Base-by-base conservation (phyloP, 2,888 invertebrate genomes). In the Scaptodrosophila latifasciaeformis region DNA sequence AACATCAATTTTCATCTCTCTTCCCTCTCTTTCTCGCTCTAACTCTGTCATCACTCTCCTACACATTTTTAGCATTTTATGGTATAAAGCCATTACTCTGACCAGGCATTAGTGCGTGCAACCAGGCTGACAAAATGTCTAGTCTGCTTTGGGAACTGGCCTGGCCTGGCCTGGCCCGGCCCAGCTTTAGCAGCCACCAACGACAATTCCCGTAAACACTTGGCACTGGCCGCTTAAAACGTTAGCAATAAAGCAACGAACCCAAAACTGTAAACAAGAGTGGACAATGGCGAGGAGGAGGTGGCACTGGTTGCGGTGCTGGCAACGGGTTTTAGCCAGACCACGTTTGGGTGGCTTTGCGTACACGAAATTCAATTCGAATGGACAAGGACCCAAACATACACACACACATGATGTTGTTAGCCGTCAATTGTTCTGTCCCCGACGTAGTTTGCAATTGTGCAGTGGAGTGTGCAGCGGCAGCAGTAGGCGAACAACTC, bases 1-100 rank as follows among this genome's bases (percentile, higher is more conserved):
- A 78, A 76, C 63, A 72, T 78, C 79, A 75, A 72, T 72, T 78
- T 62, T 3, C 35, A n/a, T 7, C 13, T 3, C 35, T 13, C 17
- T 35, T 7, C 17, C 1, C 17, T 2, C 35, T 3, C 4, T 7
- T 7, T 7, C 3, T 24, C 24, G 24, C 4, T 24, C 24, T 24
- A n/a, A n/a, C n/a, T n/a, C n/a, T n/a, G n/a, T n/a, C n/a, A 15
- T 35, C 62, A n/a, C 54, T 40, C 37, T 34, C 35, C 39, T 17
- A 47, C 35, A 40, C 29, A 13, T 59, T 15, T n/a, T n/a, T n/a
- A n/a, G 42, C 45, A 59, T n/a, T 24, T 17, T 37, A 37, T 10
- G 15, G 24, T 39, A 64, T 57, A 57, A 56, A 70, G 58, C 59
- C 64, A 65, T 67, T 70, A 65, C 51, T 46, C 55, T 53, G 64